phyloP scores from a whole-genome alignment of 1,140 invertebrate species.

The Maniola jurtina region DNA sequence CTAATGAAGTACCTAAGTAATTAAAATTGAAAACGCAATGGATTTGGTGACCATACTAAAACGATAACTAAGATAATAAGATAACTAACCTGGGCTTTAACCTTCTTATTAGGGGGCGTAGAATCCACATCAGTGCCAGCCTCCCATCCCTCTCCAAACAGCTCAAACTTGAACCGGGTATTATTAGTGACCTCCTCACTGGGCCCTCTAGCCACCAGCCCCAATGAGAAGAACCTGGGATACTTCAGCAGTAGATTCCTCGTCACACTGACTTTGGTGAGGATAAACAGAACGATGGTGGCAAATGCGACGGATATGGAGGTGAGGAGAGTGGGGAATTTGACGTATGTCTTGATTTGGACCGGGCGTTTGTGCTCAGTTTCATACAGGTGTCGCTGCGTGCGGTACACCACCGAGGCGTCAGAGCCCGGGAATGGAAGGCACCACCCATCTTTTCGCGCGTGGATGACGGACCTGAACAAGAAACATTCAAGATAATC shows the following conservation, averaged over 20 bases:
- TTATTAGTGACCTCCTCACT: conserved; percentile 81
- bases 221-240: conserved; percentile 58
- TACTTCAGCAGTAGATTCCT: conserved; percentile 83
- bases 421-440: conserved; percentile 91
- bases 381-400: conserved; percentile 87
- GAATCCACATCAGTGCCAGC: conserved; percentile 81
- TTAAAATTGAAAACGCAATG: too few relatives aligned
- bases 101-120: conserved; percentile 81
- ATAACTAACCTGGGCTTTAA: conserved; percentile 81
- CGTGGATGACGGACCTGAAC: conserved; percentile 81
- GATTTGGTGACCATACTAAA: too few relatives aligned
- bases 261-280: conserved; percentile 83
- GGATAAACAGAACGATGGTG: conserved; percentile 81
- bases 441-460: conserved; percentile 82
- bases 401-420: conserved; percentile 86
- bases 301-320: conserved; percentile 78
- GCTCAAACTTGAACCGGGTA: conserved; percentile 82
- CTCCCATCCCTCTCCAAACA: conserved; percentile 89
- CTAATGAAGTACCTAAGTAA: too few relatives aligned
- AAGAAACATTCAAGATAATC: neutral
- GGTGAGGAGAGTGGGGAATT: conserved; percentile 67
- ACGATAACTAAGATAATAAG: neutral
- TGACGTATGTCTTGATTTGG: conserved; percentile 81
- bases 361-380: conserved; percentile 84
- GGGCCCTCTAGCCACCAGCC: conserved; percentile 83